Conservation (phyloP, 2,888 invertebrate genomes). For the Tinea trinotella region DNA sequence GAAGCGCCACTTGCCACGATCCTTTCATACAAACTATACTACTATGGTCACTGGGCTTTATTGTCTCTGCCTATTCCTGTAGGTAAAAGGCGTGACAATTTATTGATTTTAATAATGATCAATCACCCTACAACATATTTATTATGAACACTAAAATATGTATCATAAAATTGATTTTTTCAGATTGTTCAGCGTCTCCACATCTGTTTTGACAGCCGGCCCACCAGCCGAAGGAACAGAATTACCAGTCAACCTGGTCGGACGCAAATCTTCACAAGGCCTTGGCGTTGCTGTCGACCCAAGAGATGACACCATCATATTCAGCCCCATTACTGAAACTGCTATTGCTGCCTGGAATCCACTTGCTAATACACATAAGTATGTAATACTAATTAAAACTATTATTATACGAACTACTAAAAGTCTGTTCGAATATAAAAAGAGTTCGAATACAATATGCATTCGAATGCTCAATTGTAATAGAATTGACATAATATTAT, state of each 20-base stretch:
- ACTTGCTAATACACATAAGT: slow-evolving; percentile 79
- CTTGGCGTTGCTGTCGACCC: slow-evolving; percentile 81
- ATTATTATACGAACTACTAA: background rate
- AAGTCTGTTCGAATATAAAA: background rate
- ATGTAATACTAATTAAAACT: slow-evolving; percentile 28
- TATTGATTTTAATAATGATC: no score
- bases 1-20: no score
- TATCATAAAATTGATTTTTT: slow-evolving; percentile 26
- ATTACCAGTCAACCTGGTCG: slow-evolving; percentile 82
- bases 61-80: no score
- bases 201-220: slow-evolving; percentile 79
- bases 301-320: slow-evolving; percentile 80
- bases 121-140: background rate
- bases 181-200: slow-evolving; percentile 84
- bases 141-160: background rate
- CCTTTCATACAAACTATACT: no score
- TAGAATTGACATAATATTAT: no score
- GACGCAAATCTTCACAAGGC: slow-evolving; percentile 88
- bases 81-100: no score
- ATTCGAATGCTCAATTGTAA: no score
- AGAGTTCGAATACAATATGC: no score
- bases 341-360: slow-evolving; percentile 88
- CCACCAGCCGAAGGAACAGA: slow-evolving; percentile 79
- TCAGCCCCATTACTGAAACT: slow-evolving; percentile 85
- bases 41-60: no score